Evolutionary conservation across 1,140 invertebrate species (phyloP), one percentile per base, ranked within the genome.

Genomic region (Drosophila ogumai): DNA sequence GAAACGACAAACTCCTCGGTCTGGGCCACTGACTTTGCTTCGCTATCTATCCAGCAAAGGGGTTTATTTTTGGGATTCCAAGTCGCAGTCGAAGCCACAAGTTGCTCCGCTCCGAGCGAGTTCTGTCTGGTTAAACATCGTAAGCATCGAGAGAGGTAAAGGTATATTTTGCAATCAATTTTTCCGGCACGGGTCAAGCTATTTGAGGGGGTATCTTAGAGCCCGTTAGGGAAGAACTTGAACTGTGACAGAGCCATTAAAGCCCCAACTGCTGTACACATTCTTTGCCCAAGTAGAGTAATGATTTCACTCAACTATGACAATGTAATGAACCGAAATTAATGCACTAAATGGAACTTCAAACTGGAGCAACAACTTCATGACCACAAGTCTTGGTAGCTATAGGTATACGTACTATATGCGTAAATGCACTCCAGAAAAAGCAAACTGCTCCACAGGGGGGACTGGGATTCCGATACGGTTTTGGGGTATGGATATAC

Each of bases 251-350:
- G 60, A 79, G 57, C 49, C 74, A 90, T 81, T 81, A 84, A 67
- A 56, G 40, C 50, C 60, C 34, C 63, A 31, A 34, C 38, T 47
- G 61, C 12, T 41, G 44, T 55, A 75, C 47, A 78, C 44, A 68
- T 84, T 74, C 56, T 64, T 50, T 40, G 17, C 38, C 66, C 25
- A 54, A 67, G 36, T 44, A 12, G 63, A 69, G 61, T 46, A 55
- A 61, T 41, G 40, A 46, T 46, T 55, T 44, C 66, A 55, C 64
- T 90, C 71, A 81, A 71, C 81, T 90, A 74, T 90, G 85, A 90
- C 86, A 75, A 73, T 81, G 81, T 90, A 90, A 90, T 90, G 75
- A 90, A 90, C 74, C 85, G 75, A 90, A 79, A 81, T 90, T 90
- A 81, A 75, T 79, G 80, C 65, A 77, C 77, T 80, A 74, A 85